A percentile compares a stretch with the other conserved stretches of the same genome.
phyloP scores from a whole-genome alignment of 2,113 vertebrate genomes.

The Lophius piscatorius region DNA sequence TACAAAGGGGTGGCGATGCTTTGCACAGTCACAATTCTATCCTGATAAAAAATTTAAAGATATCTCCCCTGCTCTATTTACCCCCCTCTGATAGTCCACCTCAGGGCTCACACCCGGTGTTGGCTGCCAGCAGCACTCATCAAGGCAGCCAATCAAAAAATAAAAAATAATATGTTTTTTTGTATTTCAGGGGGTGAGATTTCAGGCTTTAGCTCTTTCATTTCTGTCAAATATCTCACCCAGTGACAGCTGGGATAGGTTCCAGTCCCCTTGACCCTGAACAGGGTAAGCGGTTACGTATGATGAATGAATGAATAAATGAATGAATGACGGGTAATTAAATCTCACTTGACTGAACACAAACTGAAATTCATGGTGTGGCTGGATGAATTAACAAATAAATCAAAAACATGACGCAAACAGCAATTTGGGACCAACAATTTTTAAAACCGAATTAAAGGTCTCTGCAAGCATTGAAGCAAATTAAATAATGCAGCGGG shows the following conservation, averaged over 20 bases:
- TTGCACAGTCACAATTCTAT: conserved; percentile 27
- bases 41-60: conserved; percentile 69
- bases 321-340: too few relatives aligned
- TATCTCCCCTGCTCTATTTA: conserved; percentile 50
- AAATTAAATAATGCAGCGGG: conserved; percentile 4
- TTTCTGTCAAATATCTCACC: too few relatives aligned
- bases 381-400: background rate
- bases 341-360: too few relatives aligned
- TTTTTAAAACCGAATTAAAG: background rate
- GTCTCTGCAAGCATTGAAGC: background rate
- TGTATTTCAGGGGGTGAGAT: too few relatives aligned
- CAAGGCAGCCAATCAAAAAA: conserved; percentile 33
- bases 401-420: background rate
- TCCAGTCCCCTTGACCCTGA: too few relatives aligned
- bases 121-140: conserved; percentile 50
- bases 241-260: too few relatives aligned
- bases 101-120: conserved; percentile 24
- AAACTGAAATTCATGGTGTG: conserved; percentile 3
- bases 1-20: background rate
- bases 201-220: too few relatives aligned
- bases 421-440: background rate
- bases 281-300: too few relatives aligned
- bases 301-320: too few relatives aligned
- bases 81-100: conserved; percentile 19
- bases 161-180: too few relatives aligned